phyloP scores from a whole-genome alignment of 2,797 vertebrate species.

The Sebastes steindachneri region DNA sequence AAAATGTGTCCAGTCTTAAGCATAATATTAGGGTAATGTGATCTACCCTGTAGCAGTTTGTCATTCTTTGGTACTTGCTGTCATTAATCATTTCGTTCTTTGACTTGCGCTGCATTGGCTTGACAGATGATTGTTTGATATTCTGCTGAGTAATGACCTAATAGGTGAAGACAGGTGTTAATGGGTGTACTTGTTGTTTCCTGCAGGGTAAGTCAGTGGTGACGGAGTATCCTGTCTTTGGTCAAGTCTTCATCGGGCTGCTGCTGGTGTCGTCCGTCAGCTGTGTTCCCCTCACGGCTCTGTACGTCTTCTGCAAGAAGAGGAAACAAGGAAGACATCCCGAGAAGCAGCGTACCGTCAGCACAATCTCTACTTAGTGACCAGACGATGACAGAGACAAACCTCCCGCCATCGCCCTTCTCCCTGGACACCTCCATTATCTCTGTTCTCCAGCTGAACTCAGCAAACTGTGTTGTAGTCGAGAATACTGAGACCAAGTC shows the following conservation, averaged over 20 bases:
- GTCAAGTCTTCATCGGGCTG: constrained; percentile 86
- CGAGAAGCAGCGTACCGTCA: constrained; percentile 5
- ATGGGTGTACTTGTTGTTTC: neutral
- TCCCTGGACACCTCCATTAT: neutral
- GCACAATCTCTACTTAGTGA: constrained; percentile 32
- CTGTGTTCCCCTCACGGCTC: constrained; percentile 88
- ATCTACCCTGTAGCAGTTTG: too few species aligned
- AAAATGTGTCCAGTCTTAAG: too few species aligned
- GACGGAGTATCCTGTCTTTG: constrained; percentile 85
- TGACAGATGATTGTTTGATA: neutral
- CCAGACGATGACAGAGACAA: neutral
- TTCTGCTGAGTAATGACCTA: neutral
- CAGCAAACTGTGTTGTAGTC: neutral
- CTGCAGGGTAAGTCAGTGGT: constrained; percentile 86
- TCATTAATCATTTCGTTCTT: neutral
- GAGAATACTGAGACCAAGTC: too few species aligned
- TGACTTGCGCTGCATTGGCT: neutral
- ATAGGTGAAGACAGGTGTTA: neutral
- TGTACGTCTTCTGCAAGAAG: constrained; percentile 76
- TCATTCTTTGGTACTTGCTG: too few species aligned
- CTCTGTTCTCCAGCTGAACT: neutral
- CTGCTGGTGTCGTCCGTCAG: constrained; percentile 85
- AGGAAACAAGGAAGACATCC: constrained; percentile 38
- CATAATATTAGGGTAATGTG: too few species aligned
- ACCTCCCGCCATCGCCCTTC: neutral